Base-by-base conservation (phyloP, 2,888 invertebrate genomes). In the Drepana falcataria region DNA sequence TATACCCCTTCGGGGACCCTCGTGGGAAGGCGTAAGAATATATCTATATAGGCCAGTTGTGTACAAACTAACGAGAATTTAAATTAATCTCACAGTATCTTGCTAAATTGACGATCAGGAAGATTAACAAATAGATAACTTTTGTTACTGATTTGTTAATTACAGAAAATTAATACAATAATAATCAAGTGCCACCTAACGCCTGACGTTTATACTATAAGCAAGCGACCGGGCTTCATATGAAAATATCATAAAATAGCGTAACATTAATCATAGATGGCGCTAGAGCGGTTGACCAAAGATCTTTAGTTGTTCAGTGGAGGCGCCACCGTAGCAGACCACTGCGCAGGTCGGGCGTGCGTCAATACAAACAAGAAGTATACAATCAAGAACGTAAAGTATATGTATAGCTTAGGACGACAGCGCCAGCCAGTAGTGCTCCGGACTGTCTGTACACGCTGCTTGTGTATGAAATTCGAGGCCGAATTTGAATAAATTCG, bases 331-430 rank as follows among this genome's bases (percentile, higher is more conserved):
- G 57, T 55, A 59, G 56, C 66, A 52, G 56, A 52, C 53, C 64
- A 58, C 68, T 78, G 86, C 88, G 86, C 87, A 85, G 75, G 81
- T 73, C 68, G 70, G 65, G 66, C 69, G 70, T 77, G 85, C 87
- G 87, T 90, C 89, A 87, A 90, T 90, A 88, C 85, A 86, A 90
- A 87, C 82, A 84, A 82, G 79, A 78, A 76, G 71, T 76, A 68
- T 72, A 79, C 75, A 75, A 78, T 77, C 73, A 77, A 73, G 76
- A 75, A 74, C 73, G 74, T 78, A 74, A 73, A 70, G 73, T 76
- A 73, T 75, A 81, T 74, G 81, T 86, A 85, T 82, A 81, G 78
- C 70, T 66, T 69, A 74, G 75, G 72, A 77, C 81, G 83, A 79
- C 81, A 83, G 80, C 76, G 81, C 75, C 77, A 72, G 80, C 77